Evolutionary conservation across 2,888 invertebrate species (phyloP), one percentile per base, ranked within the genome.

Genomic region (Sminthurides aquaticus): DNA sequence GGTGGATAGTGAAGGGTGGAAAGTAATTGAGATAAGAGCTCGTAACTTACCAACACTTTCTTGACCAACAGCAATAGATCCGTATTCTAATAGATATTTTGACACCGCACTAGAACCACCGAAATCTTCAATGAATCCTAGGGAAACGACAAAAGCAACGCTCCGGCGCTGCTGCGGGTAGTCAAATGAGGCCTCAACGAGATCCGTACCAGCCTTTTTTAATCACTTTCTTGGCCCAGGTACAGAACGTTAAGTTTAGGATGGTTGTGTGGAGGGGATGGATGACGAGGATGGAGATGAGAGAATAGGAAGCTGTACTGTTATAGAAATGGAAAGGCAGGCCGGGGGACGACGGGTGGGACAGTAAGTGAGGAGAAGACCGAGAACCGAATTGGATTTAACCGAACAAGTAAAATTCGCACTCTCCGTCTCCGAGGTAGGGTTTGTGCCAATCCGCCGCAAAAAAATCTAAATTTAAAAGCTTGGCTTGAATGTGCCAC

Each of bases 211-310:
- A 71, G 74, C 71, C 74, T 74, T 74, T 74, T 74, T 74, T 74
- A 74, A 74, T 72, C 72, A 71, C 72, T 71, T 74, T 74, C 67
- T 71, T 72, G 72, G 74, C 72, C 72, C 72, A 74, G 74, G 71
- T 69, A 74, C 74, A 72, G 69, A 68, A 69, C 48, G 60, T 59
- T 29, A 56, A 65, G 64, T 62, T 49, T 64, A 67, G 65, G 43
- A 34, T 5, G 15, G 15, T 34, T 34, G 43, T n/a, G n/a, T n/a
- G n/a, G n/a, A n/a, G n/a, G n/a, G n/a, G n/a, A n/a, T n/a, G n/a
- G n/a, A n/a, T n/a, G n/a, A n/a, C n/a, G n/a, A n/a, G n/a, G n/a
- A n/a, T n/a, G n/a, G n/a, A n/a, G n/a, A n/a, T n/a, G n/a, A n/a
- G n/a, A n/a, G n/a, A n/a, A n/a, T n/a, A n/a, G n/a, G n/a, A n/a